Evolutionary conservation across 2,888 invertebrate genomes (phyloP).

Genomic region (Drosophila birchii): DNA sequence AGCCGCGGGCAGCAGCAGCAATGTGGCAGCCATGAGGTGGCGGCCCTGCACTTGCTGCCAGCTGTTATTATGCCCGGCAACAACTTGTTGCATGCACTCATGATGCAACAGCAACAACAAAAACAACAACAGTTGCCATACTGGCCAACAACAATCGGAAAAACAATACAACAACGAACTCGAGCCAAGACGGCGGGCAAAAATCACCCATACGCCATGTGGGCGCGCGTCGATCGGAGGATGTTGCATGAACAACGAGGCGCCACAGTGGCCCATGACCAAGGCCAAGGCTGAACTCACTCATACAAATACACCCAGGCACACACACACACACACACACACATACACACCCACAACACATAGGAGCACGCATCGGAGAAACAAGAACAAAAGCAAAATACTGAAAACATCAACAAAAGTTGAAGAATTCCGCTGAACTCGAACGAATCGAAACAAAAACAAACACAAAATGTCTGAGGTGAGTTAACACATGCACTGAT

Average conservation of each 20-base stretch:
- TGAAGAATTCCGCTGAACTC: slow-evolving; percentile 36
- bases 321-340: slow-evolving; percentile 4
- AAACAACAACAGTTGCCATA: slow-evolving; percentile 7
- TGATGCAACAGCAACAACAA: slow-evolving; percentile 43
- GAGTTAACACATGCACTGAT: slow-evolving; percentile 40
- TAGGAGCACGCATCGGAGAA: slow-evolving; percentile 1
- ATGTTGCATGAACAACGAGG: slow-evolving; percentile 52
- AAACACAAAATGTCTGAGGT: slow-evolving; percentile 71
- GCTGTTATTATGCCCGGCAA: slow-evolving; percentile 56
- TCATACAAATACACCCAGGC: slow-evolving; percentile 6
- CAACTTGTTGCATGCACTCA: slow-evolving; percentile 68
- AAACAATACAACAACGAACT: slow-evolving; percentile 53
- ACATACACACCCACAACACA: neutral
- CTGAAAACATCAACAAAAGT: slow-evolving; percentile 42
- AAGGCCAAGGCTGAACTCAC: slow-evolving; percentile 34
- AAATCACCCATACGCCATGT: slow-evolving; percentile 63
- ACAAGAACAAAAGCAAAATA: slow-evolving; percentile 15
- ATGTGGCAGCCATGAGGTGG: slow-evolving; percentile 48
- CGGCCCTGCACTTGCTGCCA: slow-evolving; percentile 47
- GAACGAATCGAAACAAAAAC: slow-evolving; percentile 37
- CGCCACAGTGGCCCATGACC: slow-evolving; percentile 38
- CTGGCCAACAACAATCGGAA: slow-evolving; percentile 20
- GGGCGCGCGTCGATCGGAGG: slow-evolving; percentile 54
- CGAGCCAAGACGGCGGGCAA: slow-evolving; percentile 46
- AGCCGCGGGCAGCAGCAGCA: slow-evolving; percentile 16